Evolutionary conservation across 2,113 vertebrate species (phyloP).

Genomic region (Semicossyphus pulcher): DNA sequence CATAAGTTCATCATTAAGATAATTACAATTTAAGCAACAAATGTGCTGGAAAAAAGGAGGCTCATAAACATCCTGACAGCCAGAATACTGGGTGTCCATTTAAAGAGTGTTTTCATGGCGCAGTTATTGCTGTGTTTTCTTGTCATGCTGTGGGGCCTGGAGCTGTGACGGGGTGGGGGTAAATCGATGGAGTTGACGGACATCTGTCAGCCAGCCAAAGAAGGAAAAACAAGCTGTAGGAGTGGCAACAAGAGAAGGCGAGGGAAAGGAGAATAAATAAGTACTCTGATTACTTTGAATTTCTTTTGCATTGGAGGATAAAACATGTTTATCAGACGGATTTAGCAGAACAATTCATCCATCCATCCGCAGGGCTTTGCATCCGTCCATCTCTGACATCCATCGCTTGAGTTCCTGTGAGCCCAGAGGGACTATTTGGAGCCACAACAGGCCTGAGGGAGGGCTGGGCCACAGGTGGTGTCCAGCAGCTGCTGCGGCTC

Average conservation of each 20-base stretch:
- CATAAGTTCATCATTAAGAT: conserved; percentile 7
- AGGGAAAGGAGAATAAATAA: conserved; percentile 18
- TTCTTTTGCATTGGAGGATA: conserved; percentile 34
- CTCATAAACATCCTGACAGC: conserved; percentile 22
- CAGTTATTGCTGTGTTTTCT: conserved; percentile 33
- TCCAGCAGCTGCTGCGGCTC: conserved; percentile 76
- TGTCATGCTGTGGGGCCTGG: conserved; percentile 35
- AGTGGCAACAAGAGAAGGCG: no score
- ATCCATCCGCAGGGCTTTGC: conserved; percentile 10
- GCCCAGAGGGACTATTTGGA: conserved; percentile 71
- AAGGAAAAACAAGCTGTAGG: conserved; percentile 50
- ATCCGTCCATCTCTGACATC: conserved; percentile 43
- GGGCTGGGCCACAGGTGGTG: conserved; percentile 74
- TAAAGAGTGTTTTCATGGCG: conserved; percentile 27
- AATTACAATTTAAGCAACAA: conserved; percentile 11
- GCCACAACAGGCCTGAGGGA: conserved; percentile 67
- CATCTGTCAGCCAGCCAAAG: conserved; percentile 68
- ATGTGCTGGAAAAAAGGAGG: not conserved
- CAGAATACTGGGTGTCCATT: conserved; percentile 25
- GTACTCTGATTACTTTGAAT: conserved; percentile 27
- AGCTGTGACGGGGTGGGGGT: conserved; percentile 21
- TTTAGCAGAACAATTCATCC: conserved; percentile 38
- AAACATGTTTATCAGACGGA: conserved; percentile 20
- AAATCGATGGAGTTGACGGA: conserved; percentile 61
- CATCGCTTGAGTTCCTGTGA: conserved; percentile 41